These are phyloP conservation scores for Pterocles orientalis DNA, from an alignment of 2,113 vertebrate genomes.

Conservation along the genomic window DNA sequence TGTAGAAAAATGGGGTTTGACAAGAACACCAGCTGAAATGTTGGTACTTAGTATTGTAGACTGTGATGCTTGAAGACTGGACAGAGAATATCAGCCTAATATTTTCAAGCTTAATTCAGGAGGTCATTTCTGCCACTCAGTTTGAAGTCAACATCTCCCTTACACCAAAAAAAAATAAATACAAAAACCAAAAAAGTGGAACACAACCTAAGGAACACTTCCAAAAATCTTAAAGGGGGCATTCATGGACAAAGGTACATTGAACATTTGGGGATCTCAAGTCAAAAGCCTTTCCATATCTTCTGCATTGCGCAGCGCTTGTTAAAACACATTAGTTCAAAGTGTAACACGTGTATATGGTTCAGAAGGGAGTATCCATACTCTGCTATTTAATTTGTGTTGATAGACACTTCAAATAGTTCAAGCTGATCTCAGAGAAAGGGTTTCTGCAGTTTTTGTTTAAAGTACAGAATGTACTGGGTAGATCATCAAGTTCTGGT, in stretches of 20 bases:
- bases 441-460: slow-evolving; percentile 17
- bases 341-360: background rate
- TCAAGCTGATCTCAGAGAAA: slow-evolving; percentile 20
- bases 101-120: background rate
- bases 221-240: background rate
- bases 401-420: slow-evolving; percentile 2
- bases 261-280: background rate
- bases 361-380: background rate
- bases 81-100: background rate
- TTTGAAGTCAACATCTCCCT: background rate
- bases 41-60: background rate
- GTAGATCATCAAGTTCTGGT: slow-evolving; percentile 40
- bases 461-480: slow-evolving; percentile 61
- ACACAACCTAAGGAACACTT: background rate
- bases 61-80: background rate
- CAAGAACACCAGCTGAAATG: background rate
- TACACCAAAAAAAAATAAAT: background rate
- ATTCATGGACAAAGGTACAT: background rate
- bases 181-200: too few species aligned
- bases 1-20: background rate
- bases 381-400: background rate
- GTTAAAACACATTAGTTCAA: background rate
- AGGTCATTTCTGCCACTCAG: background rate
- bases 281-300: background rate
- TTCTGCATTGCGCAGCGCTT: background rate